Base-by-base conservation (phyloP, 1,140 invertebrate genomes). In the Drosophila repleta region DNA sequence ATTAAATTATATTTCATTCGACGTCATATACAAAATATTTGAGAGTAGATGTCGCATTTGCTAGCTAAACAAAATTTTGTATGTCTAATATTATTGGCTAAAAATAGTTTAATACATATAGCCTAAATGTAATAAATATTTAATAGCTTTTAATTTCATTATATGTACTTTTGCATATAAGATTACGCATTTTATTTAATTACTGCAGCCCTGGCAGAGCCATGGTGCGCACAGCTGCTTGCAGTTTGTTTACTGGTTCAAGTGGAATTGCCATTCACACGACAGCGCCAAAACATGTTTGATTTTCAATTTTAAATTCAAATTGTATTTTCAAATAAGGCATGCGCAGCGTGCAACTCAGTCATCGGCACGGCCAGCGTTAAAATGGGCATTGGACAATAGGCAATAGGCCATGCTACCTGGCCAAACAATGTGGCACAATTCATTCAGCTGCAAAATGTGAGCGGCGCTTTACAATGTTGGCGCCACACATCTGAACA, bases 191-290 rank as follows among this genome's bases (percentile, higher is more conserved):
- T 20, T 0, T 0, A 17, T 26, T 26, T 11, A 7, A 43, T 6
- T 6, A 15, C 4, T 21, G 52, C 21, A 39, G n/a, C 56, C 41
- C 64, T 61, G 24, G 7, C 5, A 17, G 0, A 15, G 37, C 15
- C 39, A 43, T 15, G 15, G 39, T 15, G 15, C 3, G 8, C 10
- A 63, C 71, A 69, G 71, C 71, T 74, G 71, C 32, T 62, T 11
- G 11, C 0, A 15, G 46, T 46, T 71, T 66, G 68, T 58, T 71
- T 71, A 71, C 53, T 66, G 57, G 26, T 65, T 71, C 39, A 17
- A n/a, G 11, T 8, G 20, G 15, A 6, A 6, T 37, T 37, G 56
- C 57, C 57, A 55, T 74, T 74, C 64, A 29, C 65, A 68, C 51
- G 53, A 48, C 10, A n/a, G 6, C 70, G 64, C 17, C 4, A 39